Percentiles rank a stretch among this genome's conserved stretches.
Conservation (phyloP, 2,113 vertebrate species). For the Hippocampus guttulatus region DNA sequence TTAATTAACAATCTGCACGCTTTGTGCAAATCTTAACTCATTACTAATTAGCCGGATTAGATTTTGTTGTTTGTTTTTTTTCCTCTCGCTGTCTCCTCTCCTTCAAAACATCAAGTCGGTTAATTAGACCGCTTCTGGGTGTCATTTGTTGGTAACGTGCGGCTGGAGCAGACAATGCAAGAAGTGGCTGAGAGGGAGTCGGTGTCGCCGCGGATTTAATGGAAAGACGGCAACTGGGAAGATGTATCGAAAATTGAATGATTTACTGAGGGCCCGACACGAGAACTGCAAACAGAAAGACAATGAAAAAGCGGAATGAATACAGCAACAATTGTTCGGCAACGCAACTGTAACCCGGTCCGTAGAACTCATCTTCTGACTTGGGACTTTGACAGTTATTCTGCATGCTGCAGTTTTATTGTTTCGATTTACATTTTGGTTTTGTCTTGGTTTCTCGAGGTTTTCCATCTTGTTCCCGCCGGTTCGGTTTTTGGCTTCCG, state of each 20-base stretch:
- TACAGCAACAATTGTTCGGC: constrained; percentile 7
- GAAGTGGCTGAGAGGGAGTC: constrained; percentile 52
- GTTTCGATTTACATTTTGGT: neutral
- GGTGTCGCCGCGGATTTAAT: constrained; percentile 59
- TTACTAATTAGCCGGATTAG: constrained; percentile 55
- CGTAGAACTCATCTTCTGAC: constrained; percentile 20
- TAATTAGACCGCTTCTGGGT: constrained; percentile 50
- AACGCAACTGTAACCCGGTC: constrained; percentile 14
- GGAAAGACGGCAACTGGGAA: constrained; percentile 58
- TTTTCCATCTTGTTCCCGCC: too few relatives aligned
- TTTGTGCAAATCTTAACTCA: constrained; percentile 59
- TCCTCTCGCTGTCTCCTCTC: constrained; percentile 17
- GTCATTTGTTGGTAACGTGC: constrained; percentile 36
- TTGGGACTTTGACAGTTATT: constrained; percentile 9
- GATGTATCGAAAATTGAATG: constrained; percentile 63
- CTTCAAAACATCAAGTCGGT: constrained; percentile 63
- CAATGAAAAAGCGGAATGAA: neutral
- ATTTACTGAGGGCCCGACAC: constrained; percentile 41
- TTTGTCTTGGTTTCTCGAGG: too few relatives aligned
- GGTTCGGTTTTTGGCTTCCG: too few relatives aligned
- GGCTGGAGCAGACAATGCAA: constrained; percentile 49
- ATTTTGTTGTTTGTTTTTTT: constrained; percentile 6
- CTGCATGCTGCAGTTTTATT: neutral
- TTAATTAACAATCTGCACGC: constrained; percentile 60
- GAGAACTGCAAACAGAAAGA: neutral